Base-by-base conservation (phyloP, 2,113 vertebrate species). In the Turnix velox region DNA sequence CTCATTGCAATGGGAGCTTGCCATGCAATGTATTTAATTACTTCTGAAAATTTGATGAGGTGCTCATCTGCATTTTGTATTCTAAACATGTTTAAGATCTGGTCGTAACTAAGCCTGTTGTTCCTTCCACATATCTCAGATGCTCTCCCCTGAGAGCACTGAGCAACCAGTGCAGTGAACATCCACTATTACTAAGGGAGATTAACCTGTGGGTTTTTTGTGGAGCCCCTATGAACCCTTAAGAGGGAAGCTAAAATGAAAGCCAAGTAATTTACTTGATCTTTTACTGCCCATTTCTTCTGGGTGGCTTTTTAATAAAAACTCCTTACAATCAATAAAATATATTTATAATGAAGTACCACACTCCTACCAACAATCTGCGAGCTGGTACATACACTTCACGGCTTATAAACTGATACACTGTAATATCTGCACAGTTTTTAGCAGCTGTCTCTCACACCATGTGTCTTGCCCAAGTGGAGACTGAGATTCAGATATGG, bases 401-500 rank as follows among this genome's bases (percentile, higher is more conserved):
- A 6, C 77, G 62, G 95, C 91, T 95, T 94, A 96, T 95, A 94
- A 95, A 95, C 84, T 92, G 95, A 94, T 89, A 87, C 88, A 55
- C 84, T 94, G 87, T 92, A 96, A 96, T 92, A 96, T 81, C 95
- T 90, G 91, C 94, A 91, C 88, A 86, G 91, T 92, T 96, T 95
- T 94, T 95, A 96, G 92, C 96, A 94, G 95, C 96, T 96, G 95
- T 93, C 88, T 96, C 96, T 96, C 96, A 96, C 92, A 88, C 94
- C 94, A 95, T 94, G 92, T 93, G 94, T 95, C 94, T 88, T 94
- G 80, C 87, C 66, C 91, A 94, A 96, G 94, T 66, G 55, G 74
- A 96, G 84, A 88, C 86, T 78, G 86, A 92, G 42, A 89, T 94
- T 94, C 94, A 92, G 92, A 84, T 81, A 39, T 58, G 71, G 77